These are phyloP conservation scores for Melangyna quadrimaculata DNA, from an alignment of 2,888 invertebrate genomes.

Conservation along the genomic window DNA sequence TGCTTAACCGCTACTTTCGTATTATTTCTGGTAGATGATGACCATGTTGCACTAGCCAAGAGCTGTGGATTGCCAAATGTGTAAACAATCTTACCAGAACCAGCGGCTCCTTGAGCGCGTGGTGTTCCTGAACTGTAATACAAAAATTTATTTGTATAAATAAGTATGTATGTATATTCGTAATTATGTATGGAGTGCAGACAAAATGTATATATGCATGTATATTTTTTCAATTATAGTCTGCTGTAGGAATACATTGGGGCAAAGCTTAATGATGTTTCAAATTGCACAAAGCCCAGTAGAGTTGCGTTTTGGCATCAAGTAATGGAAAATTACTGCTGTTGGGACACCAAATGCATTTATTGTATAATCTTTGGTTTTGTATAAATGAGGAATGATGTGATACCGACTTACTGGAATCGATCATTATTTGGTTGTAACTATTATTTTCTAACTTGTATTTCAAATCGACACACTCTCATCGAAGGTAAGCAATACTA, in stretches of 20 bases:
- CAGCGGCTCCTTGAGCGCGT: constrained; percentile 74
- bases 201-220: not conserved
- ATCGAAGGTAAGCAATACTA: constrained; percentile 17
- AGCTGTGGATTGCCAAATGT: constrained; percentile 84
- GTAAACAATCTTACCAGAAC: constrained; percentile 84
- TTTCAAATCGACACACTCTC: not conserved
- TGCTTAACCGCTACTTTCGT: constrained; percentile 80
- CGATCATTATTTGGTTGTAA: constrained; percentile 34
- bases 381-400: not conserved
- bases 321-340: constrained; percentile 29
- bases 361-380: constrained; percentile 47
- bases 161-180: not conserved
- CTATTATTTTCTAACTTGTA: constrained; percentile 33
- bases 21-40: constrained; percentile 74
- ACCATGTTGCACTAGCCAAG: constrained; percentile 79
- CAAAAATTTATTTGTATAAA: not conserved
- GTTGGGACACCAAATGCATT: constrained; percentile 10
- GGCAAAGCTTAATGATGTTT: constrained; percentile 57
- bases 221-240: constrained; percentile 44
- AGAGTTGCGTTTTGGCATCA: constrained; percentile 25
- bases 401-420: constrained; percentile 8
- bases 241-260: constrained; percentile 42
- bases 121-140: constrained; percentile 74
- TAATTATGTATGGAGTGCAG: not conserved
- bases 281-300: constrained; percentile 29